Conservation (phyloP, 2,113 vertebrate genomes). For the Sclerurus mexicanus region DNA sequence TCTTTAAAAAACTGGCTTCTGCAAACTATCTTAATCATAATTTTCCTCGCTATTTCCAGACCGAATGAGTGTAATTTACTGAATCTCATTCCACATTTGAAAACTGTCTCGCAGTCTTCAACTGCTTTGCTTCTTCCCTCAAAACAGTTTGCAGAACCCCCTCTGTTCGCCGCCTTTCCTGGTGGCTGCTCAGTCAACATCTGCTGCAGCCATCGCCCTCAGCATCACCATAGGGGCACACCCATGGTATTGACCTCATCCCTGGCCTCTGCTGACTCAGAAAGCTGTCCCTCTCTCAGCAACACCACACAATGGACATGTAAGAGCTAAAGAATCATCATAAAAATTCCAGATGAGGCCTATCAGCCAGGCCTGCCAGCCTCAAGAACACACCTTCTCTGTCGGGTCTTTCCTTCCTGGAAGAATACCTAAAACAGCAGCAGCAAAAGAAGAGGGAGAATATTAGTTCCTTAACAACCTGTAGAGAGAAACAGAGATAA, state of each 20-base stretch:
- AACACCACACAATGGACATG: not conserved
- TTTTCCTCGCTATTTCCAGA: not conserved
- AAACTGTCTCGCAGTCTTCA: not conserved
- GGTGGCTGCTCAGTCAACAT: not conserved
- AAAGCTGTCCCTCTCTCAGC: not conserved
- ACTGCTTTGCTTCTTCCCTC: not conserved
- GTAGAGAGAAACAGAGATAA: not conserved
- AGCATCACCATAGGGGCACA: fast-evolving
- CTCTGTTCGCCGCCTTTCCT: not conserved
- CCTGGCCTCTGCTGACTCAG: not conserved
- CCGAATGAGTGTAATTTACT: not conserved
- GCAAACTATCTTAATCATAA: not conserved
- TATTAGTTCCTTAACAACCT: not conserved
- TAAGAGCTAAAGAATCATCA: not conserved
- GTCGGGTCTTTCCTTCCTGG: not conserved
- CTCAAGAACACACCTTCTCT: not conserved
- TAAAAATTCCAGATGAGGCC: not conserved
- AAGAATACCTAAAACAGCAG: not conserved
- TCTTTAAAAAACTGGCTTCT: not conserved
- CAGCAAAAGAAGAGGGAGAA: not conserved
- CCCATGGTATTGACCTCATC: not conserved
- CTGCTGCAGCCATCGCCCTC: not conserved
- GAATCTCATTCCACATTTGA: not conserved
- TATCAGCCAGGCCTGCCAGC: not conserved
- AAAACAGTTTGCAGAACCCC: not conserved